Conservation (phyloP, 2,797 vertebrate genomes). For the Margarornis squamiger region DNA sequence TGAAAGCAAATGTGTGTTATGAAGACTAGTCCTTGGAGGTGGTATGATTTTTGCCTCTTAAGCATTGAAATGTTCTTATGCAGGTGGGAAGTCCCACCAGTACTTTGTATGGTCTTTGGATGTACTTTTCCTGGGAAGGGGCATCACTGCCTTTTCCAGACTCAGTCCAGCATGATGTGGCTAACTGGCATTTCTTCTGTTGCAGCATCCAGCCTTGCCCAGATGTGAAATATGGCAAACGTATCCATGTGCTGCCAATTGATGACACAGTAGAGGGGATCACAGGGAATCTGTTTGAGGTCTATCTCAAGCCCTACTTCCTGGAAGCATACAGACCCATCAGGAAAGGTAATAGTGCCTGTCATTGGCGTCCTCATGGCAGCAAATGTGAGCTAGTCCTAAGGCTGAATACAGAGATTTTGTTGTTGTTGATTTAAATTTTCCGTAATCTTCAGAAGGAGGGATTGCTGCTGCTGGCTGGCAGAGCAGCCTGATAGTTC, state of each 20-base stretch:
- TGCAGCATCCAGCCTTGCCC: conserved; percentile 97
- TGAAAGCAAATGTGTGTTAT: background rate
- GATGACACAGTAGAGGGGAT: conserved; percentile 99
- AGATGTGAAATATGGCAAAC: conserved; percentile 98
- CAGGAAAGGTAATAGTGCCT: conserved; percentile 86
- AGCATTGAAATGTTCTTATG: background rate
- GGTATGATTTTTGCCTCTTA: background rate
- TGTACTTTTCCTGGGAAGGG: background rate
- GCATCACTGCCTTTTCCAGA: background rate
- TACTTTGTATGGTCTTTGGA: background rate
- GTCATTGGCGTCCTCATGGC: fast-evolving
- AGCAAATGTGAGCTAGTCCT: background rate
- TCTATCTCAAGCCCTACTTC: conserved; percentile 98
- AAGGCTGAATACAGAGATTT: background rate
- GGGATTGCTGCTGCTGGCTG: background rate
- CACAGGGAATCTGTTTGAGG: conserved; percentile 97
- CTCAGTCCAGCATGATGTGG: background rate
- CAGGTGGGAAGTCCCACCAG: background rate
- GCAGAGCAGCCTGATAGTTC: background rate
- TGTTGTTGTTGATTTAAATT: background rate
- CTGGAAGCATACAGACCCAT: conserved; percentile 98
- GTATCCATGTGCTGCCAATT: conserved; percentile 95
- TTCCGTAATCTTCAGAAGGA: background rate
- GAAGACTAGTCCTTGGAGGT: background rate
- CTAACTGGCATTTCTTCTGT: conserved; percentile 52